Evolutionary conservation across 1,140 invertebrate species (phyloP), one percentile per base, ranked within the genome.

Genomic region (Scaptomyza pallida): DNA sequence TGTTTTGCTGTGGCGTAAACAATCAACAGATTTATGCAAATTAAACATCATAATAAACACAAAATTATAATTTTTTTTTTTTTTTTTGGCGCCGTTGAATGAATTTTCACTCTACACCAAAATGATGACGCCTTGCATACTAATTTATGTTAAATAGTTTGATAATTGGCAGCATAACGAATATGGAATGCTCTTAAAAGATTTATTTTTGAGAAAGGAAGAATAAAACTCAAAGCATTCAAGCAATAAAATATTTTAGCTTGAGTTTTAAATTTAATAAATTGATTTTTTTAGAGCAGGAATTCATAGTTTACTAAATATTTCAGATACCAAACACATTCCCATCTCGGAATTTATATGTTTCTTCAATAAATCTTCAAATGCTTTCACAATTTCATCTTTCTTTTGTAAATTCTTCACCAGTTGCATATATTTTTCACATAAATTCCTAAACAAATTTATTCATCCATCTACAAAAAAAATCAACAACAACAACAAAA

Each of bases 11-110:
- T 41, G 57, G 48, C 60, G 43, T 41, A 64, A 72, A 72, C 55
- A 72, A 72, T 52, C 43, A 60, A 67, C 54, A 54, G 55, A 59
- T 67, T 72, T 72, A 72, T 72, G 69, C 69, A 67, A 72, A 72
- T 72, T 59, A 45, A 13, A 43, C 50, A 65, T 35, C 47, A 41
- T 54, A 59, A 60, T 62, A 72, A 57, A 52, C 6, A 26, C 23
- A 6, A 3, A 26, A 26, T 3, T n/a, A n/a, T n/a, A n/a, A n/a
- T n/a, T n/a, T n/a, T n/a, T n/a, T n/a, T n/a, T n/a, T n/a, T n/a
- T 5, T 26, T 26, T 44, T 63, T 71, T 57, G 47, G 52, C 67
- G 41, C 41, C 52, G 59, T 30, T 59, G 69, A 72, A 67, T 72
- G 51, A 67, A 72, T 72, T 67, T 71, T 71, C 37, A 65, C 37